These are phyloP conservation scores for Orius insidiosus DNA, from an alignment of 1,140 invertebrate genomes.

Conservation along the genomic window DNA sequence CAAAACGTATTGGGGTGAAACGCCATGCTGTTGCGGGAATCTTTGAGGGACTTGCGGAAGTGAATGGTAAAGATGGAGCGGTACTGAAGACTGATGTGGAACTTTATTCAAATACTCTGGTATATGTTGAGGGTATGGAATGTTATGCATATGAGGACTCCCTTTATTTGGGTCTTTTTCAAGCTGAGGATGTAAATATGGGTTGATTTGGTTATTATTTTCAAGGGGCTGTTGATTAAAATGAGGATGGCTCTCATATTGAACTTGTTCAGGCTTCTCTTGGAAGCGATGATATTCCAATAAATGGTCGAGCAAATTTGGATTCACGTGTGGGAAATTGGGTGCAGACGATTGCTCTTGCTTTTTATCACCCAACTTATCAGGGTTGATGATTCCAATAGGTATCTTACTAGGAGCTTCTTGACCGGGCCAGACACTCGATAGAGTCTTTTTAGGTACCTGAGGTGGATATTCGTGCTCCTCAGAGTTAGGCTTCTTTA, in stretches of 20 bases:
- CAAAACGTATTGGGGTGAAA: constrained; percentile 8
- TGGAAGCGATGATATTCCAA: constrained; percentile 3
- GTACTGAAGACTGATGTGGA: constrained; percentile 2
- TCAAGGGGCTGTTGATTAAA: not conserved
- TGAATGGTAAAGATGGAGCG: constrained; percentile 9
- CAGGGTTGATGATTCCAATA: constrained; percentile 10
- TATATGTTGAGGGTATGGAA: constrained; percentile 7
- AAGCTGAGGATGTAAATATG: not conserved
- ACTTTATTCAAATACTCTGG: constrained; percentile 7
- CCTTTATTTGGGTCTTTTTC: constrained; percentile 7
- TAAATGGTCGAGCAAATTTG: constrained; percentile 5
- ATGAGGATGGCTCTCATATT: not conserved
- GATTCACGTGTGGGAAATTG: not conserved
- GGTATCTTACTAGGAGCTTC: constrained; percentile 1
- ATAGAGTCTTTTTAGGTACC: not conserved
- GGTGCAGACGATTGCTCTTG: not conserved
- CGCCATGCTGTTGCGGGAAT: not conserved
- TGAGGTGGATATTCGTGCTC: too few relatives aligned
- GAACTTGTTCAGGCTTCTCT: not conserved
- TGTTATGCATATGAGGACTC: not conserved
- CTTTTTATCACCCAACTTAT: constrained; percentile 5
- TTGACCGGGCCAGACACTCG: too few relatives aligned
- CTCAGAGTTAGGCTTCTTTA: too few relatives aligned
- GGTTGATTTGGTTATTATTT: not conserved
- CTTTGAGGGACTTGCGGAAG: constrained; percentile 12